Evolutionary conservation across 2,888 invertebrate species (phyloP).

Genomic region (Lumbricus terrestris): DNA sequence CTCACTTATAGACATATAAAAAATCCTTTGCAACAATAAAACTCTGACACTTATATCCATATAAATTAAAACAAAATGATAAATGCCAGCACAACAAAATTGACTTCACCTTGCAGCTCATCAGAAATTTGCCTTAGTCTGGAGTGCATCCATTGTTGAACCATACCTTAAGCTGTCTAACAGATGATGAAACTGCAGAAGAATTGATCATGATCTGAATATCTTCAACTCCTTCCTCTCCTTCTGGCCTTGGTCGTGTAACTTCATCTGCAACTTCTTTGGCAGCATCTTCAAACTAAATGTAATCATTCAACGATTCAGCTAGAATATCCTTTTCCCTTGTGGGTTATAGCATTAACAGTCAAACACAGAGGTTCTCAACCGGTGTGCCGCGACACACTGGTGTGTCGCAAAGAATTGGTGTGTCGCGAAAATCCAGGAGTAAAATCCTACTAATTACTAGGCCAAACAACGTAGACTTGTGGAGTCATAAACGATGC

Average conservation of each 20-base stretch:
- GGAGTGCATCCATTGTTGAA: too few species aligned
- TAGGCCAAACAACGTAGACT: too few species aligned
- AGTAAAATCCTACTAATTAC: too few species aligned
- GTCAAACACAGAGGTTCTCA: too few species aligned
- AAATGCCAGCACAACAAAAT: neutral
- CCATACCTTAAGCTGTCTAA: conserved; percentile 71
- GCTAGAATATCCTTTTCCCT: too few species aligned
- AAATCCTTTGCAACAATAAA: neutral
- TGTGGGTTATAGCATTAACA: too few species aligned
- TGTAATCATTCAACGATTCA: neutral
- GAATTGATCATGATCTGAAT: conserved; percentile 86
- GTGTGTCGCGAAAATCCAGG: too few species aligned
- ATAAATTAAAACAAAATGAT: neutral
- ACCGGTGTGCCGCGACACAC: too few species aligned
- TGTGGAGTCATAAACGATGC: too few species aligned
- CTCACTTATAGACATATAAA: too few species aligned
- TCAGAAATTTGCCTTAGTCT: neutral
- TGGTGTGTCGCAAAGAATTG: too few species aligned
- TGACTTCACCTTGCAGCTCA: neutral
- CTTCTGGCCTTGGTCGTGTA: conserved; percentile 85
- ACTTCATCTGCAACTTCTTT: conserved; percentile 90
- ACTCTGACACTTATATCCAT: neutral
- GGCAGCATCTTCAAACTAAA: conserved; percentile 87
- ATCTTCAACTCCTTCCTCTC: conserved; percentile 84
- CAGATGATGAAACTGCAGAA: conserved; percentile 75